Evolutionary conservation across 2,888 invertebrate genomes (phyloP), one percentile per base, ranked within the genome.

Genomic region (Cosmopolites sordidus): DNA sequence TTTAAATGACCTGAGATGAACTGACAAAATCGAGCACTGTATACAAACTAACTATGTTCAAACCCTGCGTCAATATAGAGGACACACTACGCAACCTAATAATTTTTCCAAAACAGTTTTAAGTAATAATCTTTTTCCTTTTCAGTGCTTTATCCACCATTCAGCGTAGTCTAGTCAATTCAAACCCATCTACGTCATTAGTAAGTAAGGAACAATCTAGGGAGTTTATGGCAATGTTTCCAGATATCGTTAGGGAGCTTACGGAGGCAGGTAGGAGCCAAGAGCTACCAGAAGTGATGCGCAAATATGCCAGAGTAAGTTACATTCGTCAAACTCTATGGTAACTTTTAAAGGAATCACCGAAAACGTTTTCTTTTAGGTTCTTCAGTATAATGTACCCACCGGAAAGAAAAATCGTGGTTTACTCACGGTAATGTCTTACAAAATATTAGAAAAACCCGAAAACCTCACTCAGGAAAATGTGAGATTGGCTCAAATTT

Each of bases 351-450:
- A n/a, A n/a, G n/a, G n/a, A n/a, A n/a, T n/a, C n/a, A n/a, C n/a
- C n/a, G n/a, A n/a, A n/a, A n/a, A n/a, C n/a, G n/a, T n/a, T n/a
- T n/a, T 37, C 15, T 48, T 54, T 33, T 16, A 58, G 51, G 63
- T 63, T 2, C 75, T 93, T 58, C 89, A 95, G 72, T 94, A 94
- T 75, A 96, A 94, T 75, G 91, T 95, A 2, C 90, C 92, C 0
- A 83, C 84, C 64, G 96, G 96, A 1, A 96, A 95, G 75, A 91
- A 89, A 74, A 87, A 84, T 67, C 78, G 92, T 47, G 90, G 87
- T 0, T 73, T 91, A 29, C 79, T 87, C 0, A 80, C 87, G 0
- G 84, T 90, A 0, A 76, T 86, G 30, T 83, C 90, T 0, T 92
- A 88, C 71, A 87, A 85, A 69, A 81, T 83, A 74, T 70, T 92